Conservation (phyloP, 2,113 vertebrate genomes). For the Nothoprocta perdicaria region DNA sequence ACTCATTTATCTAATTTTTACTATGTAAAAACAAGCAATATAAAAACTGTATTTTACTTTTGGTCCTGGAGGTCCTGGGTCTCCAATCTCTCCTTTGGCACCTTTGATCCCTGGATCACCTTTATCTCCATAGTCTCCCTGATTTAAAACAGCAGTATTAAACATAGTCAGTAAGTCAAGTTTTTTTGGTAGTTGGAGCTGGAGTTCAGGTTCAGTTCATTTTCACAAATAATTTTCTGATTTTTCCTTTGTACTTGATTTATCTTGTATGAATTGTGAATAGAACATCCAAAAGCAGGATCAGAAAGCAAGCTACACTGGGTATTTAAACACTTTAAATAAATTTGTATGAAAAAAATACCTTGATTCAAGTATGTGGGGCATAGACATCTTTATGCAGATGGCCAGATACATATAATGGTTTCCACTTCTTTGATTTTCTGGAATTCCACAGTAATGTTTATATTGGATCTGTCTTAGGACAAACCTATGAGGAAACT, state of each 20-base stretch:
- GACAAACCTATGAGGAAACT: background rate
- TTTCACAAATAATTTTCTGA: background rate
- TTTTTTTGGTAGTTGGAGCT: background rate
- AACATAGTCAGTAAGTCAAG: background rate
- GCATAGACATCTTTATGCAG: background rate
- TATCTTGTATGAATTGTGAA: background rate
- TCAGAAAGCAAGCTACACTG: background rate
- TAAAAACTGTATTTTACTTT: constrained; percentile 70
- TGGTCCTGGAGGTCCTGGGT: constrained; percentile 79
- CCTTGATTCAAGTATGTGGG: background rate
- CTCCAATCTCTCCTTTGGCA: constrained; percentile 84
- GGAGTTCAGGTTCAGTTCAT: background rate
- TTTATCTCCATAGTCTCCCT: constrained; percentile 83
- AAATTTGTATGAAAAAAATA: background rate
- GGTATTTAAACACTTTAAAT: background rate
- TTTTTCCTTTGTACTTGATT: background rate
- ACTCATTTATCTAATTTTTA: background rate
- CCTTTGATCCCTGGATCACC: constrained; percentile 85
- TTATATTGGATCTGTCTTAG: background rate
- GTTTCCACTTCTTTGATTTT: background rate
- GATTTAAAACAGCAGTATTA: background rate
- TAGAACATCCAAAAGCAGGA: background rate
- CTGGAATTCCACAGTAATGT: background rate
- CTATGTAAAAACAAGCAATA: constrained; percentile 15
- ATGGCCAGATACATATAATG: background rate